These are phyloP conservation scores for Noctua janthe DNA, from an alignment of 2,888 invertebrate genomes.

Conservation along the genomic window DNA sequence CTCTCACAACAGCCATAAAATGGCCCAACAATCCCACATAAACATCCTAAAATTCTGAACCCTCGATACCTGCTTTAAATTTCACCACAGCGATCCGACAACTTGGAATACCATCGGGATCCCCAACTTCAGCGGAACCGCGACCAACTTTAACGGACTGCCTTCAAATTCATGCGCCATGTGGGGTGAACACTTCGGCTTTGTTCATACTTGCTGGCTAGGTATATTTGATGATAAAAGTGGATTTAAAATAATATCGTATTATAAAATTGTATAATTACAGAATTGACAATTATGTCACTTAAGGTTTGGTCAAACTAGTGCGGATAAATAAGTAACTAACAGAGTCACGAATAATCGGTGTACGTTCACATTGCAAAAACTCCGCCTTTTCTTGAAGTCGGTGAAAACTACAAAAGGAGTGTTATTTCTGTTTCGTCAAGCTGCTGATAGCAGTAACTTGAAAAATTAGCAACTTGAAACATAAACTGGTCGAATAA, in stretches of 20 bases:
- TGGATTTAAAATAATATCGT: neutral
- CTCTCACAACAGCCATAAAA: neutral
- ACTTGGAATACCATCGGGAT: slow-evolving; percentile 59
- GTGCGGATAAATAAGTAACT: no score
- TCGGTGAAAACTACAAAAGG: no score
- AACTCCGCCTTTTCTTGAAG: no score
- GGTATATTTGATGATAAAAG: neutral
- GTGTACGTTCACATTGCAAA: no score
- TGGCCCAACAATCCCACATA: neutral
- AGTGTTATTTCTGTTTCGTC: no score
- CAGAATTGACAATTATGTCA: neutral
- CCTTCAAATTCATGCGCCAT: slow-evolving; percentile 61
- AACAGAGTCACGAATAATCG: no score
- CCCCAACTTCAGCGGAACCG: slow-evolving; percentile 35
- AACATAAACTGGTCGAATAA: neutral
- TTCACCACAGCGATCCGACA: slow-evolving; percentile 41
- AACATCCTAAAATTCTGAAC: slow-evolving; percentile 1
- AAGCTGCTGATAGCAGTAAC: no score
- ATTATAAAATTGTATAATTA: neutral
- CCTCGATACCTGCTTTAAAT: slow-evolving; percentile 46
- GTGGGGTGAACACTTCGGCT: slow-evolving; percentile 39
- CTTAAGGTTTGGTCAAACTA: no score
- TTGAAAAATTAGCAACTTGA: neutral
- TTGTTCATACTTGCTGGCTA: slow-evolving; percentile 22
- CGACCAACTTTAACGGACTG: slow-evolving; percentile 55